These are phyloP conservation scores for Drosophila gunungcola DNA, from an alignment of 1,140 invertebrate species.

Conservation along the genomic window DNA sequence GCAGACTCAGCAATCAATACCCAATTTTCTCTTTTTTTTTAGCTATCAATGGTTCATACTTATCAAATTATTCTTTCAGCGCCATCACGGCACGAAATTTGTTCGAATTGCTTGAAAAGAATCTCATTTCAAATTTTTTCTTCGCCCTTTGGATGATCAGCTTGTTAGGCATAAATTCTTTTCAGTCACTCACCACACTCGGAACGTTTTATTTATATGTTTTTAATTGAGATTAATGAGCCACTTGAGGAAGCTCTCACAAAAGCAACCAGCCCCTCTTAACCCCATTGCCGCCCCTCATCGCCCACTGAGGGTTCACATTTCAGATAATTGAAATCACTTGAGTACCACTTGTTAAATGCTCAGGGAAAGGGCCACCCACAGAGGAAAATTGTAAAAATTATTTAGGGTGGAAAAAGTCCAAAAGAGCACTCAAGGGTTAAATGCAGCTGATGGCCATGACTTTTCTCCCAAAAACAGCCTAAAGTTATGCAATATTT, in stretches of 20 bases:
- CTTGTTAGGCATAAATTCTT: neutral
- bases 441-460: slow-evolving; percentile 1
- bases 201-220: slow-evolving; percentile 59
- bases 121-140: slow-evolving; percentile 13
- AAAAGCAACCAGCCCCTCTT: neutral
- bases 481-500: slow-evolving; percentile 63
- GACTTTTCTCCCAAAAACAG: slow-evolving; percentile 8
- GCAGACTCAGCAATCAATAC: slow-evolving; percentile 54
- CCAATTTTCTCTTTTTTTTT: slow-evolving; percentile 58
- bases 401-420: slow-evolving; percentile 4
- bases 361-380: slow-evolving; percentile 41
- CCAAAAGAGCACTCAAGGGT: neutral
- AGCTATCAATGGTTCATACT: slow-evolving; percentile 60
- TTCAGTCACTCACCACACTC: slow-evolving; percentile 5
- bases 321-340: slow-evolving; percentile 68
- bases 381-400: slow-evolving; percentile 13
- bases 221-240: slow-evolving; percentile 79
- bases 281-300: slow-evolving; percentile 2
- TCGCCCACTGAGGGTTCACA: slow-evolving; percentile 36
- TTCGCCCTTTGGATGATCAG: slow-evolving; percentile 10
- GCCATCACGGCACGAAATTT: slow-evolving; percentile 44
- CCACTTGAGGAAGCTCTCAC: slow-evolving; percentile 54
- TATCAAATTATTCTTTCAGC: slow-evolving; percentile 72
- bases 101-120: slow-evolving; percentile 17
- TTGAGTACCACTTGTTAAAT: slow-evolving; percentile 51